A percentile compares a stretch with the other conserved stretches of the same genome.
phyloP scores from a whole-genome alignment of 2,113 vertebrate genomes.

The Picathartes gymnocephalus region DNA sequence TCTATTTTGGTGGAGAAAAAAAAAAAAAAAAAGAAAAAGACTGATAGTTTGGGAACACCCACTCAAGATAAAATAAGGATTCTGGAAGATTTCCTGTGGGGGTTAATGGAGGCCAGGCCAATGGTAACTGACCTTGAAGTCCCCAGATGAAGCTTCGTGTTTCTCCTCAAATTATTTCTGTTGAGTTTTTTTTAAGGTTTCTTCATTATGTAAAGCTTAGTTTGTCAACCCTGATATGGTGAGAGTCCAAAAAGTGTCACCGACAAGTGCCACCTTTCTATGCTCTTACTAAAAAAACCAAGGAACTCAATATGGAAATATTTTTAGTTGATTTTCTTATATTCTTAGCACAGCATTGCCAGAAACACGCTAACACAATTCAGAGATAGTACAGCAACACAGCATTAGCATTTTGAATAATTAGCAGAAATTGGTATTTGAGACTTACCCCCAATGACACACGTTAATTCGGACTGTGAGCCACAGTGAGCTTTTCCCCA shows the following conservation, averaged over 20 bases:
- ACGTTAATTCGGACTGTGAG: slow-evolving; percentile 49
- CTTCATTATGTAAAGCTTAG: slow-evolving; percentile 52
- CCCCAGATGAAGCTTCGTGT: slow-evolving; percentile 63
- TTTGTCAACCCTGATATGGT: slow-evolving; percentile 53
- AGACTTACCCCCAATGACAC: slow-evolving; percentile 44
- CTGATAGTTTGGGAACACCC: slow-evolving; percentile 70
- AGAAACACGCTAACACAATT: slow-evolving; percentile 40
- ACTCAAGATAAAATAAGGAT: slow-evolving; percentile 75
- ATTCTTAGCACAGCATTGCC: neutral
- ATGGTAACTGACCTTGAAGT: slow-evolving; percentile 73
- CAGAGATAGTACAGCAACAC: slow-evolving; percentile 10
- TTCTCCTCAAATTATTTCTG: slow-evolving; percentile 70
- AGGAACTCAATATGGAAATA: neutral
- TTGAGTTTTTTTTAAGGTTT: slow-evolving; percentile 17
- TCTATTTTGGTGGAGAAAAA: slow-evolving; percentile 63
- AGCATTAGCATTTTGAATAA: slow-evolving; percentile 39
- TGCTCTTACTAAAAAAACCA: neutral
- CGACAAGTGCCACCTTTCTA: slow-evolving; percentile 14
- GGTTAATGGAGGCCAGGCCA: slow-evolving; percentile 74
- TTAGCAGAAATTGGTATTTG: slow-evolving; percentile 39
- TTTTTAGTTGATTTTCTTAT: slow-evolving; percentile 7
- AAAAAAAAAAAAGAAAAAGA: slow-evolving; percentile 1
- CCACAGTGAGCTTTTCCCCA: slow-evolving; percentile 37
- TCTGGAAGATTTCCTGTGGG: slow-evolving; percentile 68
- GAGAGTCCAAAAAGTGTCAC: slow-evolving; percentile 44